Conservation (phyloP, 23 tunicate species). For the Botrylloides violaceus region DNA sequence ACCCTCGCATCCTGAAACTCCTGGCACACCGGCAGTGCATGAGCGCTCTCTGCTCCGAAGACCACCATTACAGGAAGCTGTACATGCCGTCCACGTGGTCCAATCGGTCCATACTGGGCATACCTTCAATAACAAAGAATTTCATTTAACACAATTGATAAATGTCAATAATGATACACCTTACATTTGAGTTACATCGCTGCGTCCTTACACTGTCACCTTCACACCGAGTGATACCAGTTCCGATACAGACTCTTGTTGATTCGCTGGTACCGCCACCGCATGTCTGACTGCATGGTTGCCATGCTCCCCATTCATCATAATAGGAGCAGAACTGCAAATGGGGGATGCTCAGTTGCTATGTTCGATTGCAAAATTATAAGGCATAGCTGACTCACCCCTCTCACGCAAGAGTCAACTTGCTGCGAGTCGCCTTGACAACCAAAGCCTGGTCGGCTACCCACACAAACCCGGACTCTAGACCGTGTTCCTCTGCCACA, state of each 20-base stretch:
- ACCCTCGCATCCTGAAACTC: conserved; percentile 47
- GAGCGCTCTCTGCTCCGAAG: conserved; percentile 24
- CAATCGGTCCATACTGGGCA: conserved; percentile 15
- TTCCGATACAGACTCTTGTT: conserved; percentile 48
- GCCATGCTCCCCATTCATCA: conserved; percentile 53
- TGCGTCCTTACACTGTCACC: neutral
- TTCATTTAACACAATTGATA: too few species aligned
- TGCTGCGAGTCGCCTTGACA: conserved; percentile 38
- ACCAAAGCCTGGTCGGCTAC: conserved; percentile 13
- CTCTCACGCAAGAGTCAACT: conserved; percentile 33
- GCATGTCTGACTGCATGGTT: conserved; percentile 46
- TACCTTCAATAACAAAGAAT: conserved; percentile 1
- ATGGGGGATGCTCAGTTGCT: neutral
- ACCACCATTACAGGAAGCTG: conserved; percentile 18
- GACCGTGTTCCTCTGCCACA: conserved; percentile 18
- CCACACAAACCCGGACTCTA: conserved; percentile 14
- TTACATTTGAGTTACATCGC: conserved; percentile 10
- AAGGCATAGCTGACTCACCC: conserved; percentile 5
- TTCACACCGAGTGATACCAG: conserved; percentile 46
- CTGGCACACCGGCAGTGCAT: conserved; percentile 31
- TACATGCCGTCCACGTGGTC: conserved; percentile 15
- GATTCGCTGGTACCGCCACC: conserved; percentile 46
- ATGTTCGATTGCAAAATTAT: neutral
- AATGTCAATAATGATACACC: neutral
- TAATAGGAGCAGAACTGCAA: conserved; percentile 51